Conservation (phyloP, 1,140 invertebrate genomes). For the Sinonovacula constricta region DNA sequence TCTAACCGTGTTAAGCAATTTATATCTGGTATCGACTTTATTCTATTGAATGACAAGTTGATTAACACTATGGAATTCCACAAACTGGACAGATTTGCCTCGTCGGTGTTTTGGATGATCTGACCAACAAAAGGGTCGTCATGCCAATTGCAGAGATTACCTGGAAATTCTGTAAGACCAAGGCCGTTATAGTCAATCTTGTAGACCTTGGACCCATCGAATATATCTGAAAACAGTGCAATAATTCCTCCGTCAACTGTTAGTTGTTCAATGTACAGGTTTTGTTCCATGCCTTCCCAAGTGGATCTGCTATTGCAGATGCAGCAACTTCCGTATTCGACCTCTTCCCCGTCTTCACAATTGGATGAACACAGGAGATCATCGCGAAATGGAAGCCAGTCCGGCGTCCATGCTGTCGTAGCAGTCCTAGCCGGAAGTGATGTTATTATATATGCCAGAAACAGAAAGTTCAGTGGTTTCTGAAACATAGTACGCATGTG, state of each 20-base stretch:
- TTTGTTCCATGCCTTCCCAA: not conserved
- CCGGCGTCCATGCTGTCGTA: too few relatives aligned
- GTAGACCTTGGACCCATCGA: slow-evolving; percentile 12
- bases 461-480: too few relatives aligned
- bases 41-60: slow-evolving; percentile 23
- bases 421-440: too few relatives aligned
- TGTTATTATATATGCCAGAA: too few relatives aligned
- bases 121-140: not conserved
- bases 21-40: slow-evolving; percentile 1
- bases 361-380: too few relatives aligned
- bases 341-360: too few relatives aligned
- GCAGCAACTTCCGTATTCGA: not conserved
- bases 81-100: not conserved
- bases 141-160: slow-evolving; percentile 42
- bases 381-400: too few relatives aligned
- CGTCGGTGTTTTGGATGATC: not conserved
- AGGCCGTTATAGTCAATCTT: slow-evolving; percentile 11
- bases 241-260: slow-evolving; percentile 10
- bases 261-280: not conserved
- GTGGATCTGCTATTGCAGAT: not conserved
- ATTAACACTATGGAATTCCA: slow-evolving; percentile 11
- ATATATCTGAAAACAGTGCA: not conserved
- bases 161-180: slow-evolving; percentile 38
- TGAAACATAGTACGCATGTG: too few relatives aligned
- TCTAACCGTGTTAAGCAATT: slow-evolving; percentile 24